phyloP scores from a whole-genome alignment of 2,888 invertebrate species.

The Ennomos quercinarius region DNA sequence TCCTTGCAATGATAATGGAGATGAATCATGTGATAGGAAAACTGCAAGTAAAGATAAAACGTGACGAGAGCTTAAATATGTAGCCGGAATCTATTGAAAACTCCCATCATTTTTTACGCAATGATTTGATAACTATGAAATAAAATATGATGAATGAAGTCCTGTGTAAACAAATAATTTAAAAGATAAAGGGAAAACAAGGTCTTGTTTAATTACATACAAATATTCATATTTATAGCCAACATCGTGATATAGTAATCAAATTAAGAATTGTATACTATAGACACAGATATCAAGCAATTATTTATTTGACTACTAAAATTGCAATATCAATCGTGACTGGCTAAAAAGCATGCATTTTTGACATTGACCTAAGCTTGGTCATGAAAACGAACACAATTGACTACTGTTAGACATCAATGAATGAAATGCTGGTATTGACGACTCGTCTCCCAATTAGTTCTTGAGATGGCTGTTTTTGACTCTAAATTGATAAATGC shows the following conservation, averaged over 20 bases:
- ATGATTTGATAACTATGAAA: no score
- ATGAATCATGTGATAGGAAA: neutral
- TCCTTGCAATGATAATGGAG: constrained; percentile 2
- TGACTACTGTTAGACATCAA: neutral
- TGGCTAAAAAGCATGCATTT: constrained; percentile 1
- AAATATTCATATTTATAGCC: no score
- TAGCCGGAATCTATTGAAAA: no score
- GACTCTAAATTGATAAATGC: constrained; percentile 22
- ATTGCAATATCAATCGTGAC: constrained; percentile 2
- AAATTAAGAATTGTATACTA: neutral
- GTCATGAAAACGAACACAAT: constrained; percentile 2
- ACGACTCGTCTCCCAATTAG: constrained; percentile 17
- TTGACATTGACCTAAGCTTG: constrained; percentile 14
- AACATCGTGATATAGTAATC: neutral
- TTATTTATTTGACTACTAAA: constrained; percentile 6
- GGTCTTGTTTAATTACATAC: no score
- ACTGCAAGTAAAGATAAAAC: neutral
- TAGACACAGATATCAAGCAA: neutral
- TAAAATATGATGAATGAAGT: no score
- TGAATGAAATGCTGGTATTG: constrained; percentile 23
- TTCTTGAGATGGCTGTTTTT: constrained; percentile 16
- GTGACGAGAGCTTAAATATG: no score
- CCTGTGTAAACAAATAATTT: no score
- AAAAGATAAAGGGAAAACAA: no score
- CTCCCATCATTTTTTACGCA: no score